Base-by-base conservation (phyloP, 2,113 vertebrate species). In the Paedocypris sp. region DNA sequence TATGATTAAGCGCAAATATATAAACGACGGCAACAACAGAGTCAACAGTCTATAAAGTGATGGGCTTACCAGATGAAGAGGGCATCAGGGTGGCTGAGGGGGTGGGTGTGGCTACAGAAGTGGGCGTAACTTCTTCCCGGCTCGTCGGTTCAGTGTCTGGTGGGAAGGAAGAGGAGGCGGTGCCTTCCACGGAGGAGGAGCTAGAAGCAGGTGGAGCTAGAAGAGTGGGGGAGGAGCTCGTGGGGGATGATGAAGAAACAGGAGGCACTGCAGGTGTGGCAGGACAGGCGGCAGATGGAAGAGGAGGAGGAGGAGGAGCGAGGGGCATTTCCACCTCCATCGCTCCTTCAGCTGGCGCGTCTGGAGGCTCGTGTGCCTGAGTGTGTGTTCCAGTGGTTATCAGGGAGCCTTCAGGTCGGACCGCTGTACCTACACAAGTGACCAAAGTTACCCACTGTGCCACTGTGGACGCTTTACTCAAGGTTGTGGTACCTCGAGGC, bases 61-160 rank as follows among this genome's bases (percentile, higher is more conserved):
- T 8, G 4, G 6, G 31, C 69, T 66, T 71, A 83, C 82, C 81
- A 45, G 85, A 85, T 15, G 81, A 75, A 2, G 73, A 46, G 42
- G 66, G 33, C 11, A 66, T 66, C 62, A 77, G 49, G 0, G 77
- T 64, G 29, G 78, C 58, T 0, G 67, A 75, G 2, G 66, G 43
- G 22, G 68, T 67, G 62, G 78, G 41, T 0, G 77, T 61, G 26
- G 79, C 57, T 0, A 67, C 74, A 1, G 72, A 16, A 16, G 66
- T 50, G 9, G 72, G 48, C 0, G 71, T 71, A 25, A 47, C 67
- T 0, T 72, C 58, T 1, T 60, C 22, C 62, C 71, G 83, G 67
- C 77, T 81, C 74, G 82, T 87, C 63, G 86, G 87, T 56, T 91
- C 89, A 0, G 73, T 84, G 67, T 89, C 88, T 29, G 88, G 83